Evolutionary conservation across 2,888 invertebrate species (phyloP).

Genomic region (Melieria picta): DNA sequence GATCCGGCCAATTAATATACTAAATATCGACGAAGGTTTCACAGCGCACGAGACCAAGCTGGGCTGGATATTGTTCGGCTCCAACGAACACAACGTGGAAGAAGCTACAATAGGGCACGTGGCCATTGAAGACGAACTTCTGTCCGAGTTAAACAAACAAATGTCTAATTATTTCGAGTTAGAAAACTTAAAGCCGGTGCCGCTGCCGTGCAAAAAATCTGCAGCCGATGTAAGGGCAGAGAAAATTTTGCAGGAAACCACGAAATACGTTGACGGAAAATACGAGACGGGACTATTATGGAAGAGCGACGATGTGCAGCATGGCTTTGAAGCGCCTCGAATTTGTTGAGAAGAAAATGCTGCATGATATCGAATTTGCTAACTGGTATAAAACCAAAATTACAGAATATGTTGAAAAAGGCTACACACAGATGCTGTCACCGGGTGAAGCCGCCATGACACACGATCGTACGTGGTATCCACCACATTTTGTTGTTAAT

Average conservation of each 20-base stretch:
- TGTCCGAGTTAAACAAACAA: constrained; percentile 1
- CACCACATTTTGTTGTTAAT: neutral
- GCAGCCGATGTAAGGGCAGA: constrained; percentile 5
- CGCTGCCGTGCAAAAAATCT: neutral
- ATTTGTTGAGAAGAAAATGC: neutral
- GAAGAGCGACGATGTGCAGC: neutral
- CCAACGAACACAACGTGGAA: neutral
- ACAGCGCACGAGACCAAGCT: constrained; percentile 2
- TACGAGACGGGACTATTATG: neutral
- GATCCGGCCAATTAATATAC: neutral
- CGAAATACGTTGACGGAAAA: neutral
- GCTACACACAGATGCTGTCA: neutral
- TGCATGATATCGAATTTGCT: neutral
- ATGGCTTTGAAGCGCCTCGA: neutral
- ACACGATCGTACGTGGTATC: constrained; percentile 1
- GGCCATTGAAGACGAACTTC: neutral
- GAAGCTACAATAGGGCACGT: neutral
- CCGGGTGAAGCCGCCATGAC: neutral
- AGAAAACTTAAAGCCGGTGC: constrained; percentile 11
- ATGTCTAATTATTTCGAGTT: neutral
- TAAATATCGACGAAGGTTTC: constrained; percentile 5
- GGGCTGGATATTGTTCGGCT: constrained; percentile 3
- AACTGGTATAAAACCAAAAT: constrained; percentile 6
- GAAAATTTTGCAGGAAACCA: neutral
- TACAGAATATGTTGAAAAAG: neutral